phyloP scores from a whole-genome alignment of 2,113 vertebrate species.

The Gambusia affinis region DNA sequence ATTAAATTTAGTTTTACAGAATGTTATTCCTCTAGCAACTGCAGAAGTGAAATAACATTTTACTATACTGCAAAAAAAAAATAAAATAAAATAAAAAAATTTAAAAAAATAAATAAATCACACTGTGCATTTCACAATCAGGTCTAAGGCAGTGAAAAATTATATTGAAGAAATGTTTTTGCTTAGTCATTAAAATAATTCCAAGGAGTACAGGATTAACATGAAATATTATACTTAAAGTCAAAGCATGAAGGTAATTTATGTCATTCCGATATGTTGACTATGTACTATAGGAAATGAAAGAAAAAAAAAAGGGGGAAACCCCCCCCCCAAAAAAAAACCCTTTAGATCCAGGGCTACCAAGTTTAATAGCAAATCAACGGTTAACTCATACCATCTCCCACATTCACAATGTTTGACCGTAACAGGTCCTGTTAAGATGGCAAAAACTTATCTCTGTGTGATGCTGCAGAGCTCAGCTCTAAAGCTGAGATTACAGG shows the following conservation, averaged over 20 bases:
- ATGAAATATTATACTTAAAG: not conserved
- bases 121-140: not conserved
- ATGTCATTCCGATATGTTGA: not conserved
- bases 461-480: constrained; percentile 44
- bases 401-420: constrained; percentile 3
- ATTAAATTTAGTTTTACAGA: not conserved
- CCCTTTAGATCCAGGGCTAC: not conserved
- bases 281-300: not conserved
- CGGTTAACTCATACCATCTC: not conserved
- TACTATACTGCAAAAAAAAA: not conserved
- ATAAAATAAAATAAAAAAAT: no score
- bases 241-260: not conserved
- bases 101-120: no score
- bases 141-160: not conserved
- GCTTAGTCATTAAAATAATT: not conserved
- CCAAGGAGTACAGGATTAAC: not conserved
- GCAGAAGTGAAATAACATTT: not conserved
- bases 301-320: not conserved
- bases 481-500: constrained; percentile 33
- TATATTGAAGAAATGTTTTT: not conserved
- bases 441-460: constrained; percentile 49
- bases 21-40: no score
- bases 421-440: constrained; percentile 38
- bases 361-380: not conserved
- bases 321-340: no score